Evolutionary conservation across 2,797 vertebrate genomes (phyloP).

Genomic region (Australoheros facetus): DNA sequence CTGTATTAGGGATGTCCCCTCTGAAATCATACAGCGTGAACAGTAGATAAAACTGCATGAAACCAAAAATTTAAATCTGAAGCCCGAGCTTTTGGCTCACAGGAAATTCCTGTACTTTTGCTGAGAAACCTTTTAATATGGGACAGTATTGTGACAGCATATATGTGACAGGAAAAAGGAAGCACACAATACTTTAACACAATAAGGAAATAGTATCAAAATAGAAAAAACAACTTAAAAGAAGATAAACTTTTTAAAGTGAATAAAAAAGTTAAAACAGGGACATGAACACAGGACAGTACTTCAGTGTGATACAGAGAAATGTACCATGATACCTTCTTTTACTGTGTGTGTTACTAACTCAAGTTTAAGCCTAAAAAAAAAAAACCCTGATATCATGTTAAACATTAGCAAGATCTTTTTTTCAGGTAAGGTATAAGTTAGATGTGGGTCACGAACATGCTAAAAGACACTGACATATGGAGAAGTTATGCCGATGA

Average conservation of each 20-base stretch:
- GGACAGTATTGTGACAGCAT: background rate
- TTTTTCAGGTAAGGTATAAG: background rate
- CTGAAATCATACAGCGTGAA: no score
- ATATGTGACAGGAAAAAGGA: background rate
- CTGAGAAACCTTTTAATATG: background rate
- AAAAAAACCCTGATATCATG: background rate
- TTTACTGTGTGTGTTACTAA: background rate
- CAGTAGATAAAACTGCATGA: no score
- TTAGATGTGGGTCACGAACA: constrained; percentile 6
- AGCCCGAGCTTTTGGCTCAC: background rate
- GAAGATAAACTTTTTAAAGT: no score
- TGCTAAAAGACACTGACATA: background rate
- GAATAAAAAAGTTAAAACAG: background rate
- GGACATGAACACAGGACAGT: background rate
- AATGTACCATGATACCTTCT: background rate
- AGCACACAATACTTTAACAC: background rate
- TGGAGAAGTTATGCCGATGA: background rate
- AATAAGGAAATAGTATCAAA: background rate
- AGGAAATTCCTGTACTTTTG: background rate
- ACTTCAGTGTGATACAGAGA: background rate
- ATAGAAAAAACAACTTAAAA: background rate
- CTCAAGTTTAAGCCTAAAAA: background rate
- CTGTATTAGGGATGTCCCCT: no score
- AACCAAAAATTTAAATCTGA: no score
- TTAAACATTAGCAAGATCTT: background rate